Evolutionary conservation across 2,888 invertebrate genomes (phyloP).

Genomic region (Tortricodes alternella): DNA sequence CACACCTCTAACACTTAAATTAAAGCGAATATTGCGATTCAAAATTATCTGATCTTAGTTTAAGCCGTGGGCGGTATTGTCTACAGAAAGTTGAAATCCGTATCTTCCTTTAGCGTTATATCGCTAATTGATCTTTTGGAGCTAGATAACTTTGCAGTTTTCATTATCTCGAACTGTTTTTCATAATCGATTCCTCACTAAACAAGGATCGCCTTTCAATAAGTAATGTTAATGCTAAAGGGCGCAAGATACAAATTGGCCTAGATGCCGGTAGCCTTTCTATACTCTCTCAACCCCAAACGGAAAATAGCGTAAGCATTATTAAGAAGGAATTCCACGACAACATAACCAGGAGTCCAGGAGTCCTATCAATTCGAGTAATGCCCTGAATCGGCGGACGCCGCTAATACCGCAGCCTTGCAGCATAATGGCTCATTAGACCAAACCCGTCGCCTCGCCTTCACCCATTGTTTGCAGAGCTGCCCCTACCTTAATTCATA

Average conservation of each 20-base stretch:
- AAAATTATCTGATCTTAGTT: background rate
- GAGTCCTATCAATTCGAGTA: background rate
- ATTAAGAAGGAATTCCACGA: slow-evolving; percentile 1
- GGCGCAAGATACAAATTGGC: background rate
- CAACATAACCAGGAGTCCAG: slow-evolving; percentile 6
- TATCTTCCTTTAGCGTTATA: background rate
- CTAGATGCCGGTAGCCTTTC: background rate
- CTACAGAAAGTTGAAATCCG: background rate
- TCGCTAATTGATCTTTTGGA: background rate
- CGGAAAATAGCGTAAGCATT: background rate
- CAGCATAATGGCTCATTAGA: slow-evolving; percentile 75
- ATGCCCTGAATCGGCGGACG: slow-evolving; percentile 25
- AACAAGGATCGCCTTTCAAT: no score
- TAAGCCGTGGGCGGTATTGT: background rate
- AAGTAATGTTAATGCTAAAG: no score
- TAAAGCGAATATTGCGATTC: no score
- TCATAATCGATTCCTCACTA: no score
- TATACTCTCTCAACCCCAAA: no score
- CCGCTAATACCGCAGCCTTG: slow-evolving; percentile 45
- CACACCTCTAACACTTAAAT: no score
- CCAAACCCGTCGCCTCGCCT: slow-evolving; percentile 62
- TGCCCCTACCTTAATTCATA: slow-evolving; percentile 62
- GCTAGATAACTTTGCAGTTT: background rate
- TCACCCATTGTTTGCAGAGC: slow-evolving; percentile 69
- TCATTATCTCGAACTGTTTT: background rate